These are phyloP conservation scores for Phyllotreta striolata DNA, from an alignment of 2,888 invertebrate genomes.

Conservation along the genomic window DNA sequence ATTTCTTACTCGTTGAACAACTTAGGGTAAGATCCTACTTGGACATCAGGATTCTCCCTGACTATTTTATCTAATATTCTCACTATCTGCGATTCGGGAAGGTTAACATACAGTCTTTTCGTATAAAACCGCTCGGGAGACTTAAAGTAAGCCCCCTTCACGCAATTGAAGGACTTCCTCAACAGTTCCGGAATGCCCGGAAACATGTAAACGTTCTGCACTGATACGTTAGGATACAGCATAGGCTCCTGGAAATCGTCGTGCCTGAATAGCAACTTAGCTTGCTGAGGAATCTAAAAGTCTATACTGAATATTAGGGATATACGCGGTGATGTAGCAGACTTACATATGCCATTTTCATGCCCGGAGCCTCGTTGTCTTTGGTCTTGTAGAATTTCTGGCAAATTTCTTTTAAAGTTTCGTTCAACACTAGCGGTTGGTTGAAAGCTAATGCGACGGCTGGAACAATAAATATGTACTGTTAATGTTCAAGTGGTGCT, in stretches of 20 bases:
- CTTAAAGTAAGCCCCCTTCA: conserved; percentile 57
- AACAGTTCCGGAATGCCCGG: conserved; percentile 73
- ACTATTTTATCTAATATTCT: conserved; percentile 58
- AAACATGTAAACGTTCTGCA: conserved; percentile 73
- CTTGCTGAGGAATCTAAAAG: conserved; percentile 63
- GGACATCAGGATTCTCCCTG: conserved; percentile 61
- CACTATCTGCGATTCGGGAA: conserved; percentile 62
- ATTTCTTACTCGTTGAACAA: conserved; percentile 58
- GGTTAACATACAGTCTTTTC: conserved; percentile 60
- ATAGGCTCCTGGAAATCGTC: conserved; percentile 50
- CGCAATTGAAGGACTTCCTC: conserved; percentile 56
- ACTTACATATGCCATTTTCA: conserved; percentile 58
- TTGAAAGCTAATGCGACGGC: conserved; percentile 66
- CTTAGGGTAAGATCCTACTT: conserved; percentile 66
- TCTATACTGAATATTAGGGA: not conserved
- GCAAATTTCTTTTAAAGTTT: conserved; percentile 61
- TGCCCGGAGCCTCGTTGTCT: conserved; percentile 59
- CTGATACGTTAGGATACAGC: conserved; percentile 61
- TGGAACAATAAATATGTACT: conserved; percentile 45
- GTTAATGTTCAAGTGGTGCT: conserved; percentile 11
- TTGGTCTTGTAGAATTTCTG: conserved; percentile 59
- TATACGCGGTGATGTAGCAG: not conserved
- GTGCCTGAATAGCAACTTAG: conserved; percentile 60
- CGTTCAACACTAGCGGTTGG: conserved; percentile 60
- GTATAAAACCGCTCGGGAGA: conserved; percentile 58